Base-by-base conservation (phyloP, 2,888 invertebrate species). In the Rhopalosiphum nymphaeae region DNA sequence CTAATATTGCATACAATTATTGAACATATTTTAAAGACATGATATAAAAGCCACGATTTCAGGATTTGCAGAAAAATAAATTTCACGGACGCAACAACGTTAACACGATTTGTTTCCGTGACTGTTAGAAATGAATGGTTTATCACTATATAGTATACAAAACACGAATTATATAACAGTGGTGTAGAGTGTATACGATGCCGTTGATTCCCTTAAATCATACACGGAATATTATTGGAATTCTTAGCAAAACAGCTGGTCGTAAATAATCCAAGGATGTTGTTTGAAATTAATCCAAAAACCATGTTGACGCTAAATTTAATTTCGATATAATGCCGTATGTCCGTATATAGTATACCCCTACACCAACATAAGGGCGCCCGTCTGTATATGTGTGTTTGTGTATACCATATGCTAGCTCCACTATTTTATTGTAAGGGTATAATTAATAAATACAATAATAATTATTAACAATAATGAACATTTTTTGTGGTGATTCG, bases 231-330 rank as follows among this genome's bases (percentile, higher is more conserved):
- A 46, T n/a, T 29, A 61, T 67, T n/a, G 46, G 61, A 67, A 67
- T 90, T 67, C 46, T 36, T 44, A n/a, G n/a, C n/a, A 44, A 46
- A 46, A 90, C 61, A 61, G 7, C 46, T 25, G 90, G 46, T 90
- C 49, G 26, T n/a, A n/a, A 44, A 49, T 67, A 90, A 90, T 67
- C 90, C n/a, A 46, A 49, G 1, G 61, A 90, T 36, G n/a, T 46
- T n/a, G 90, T 36, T n/a, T 11, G 67, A 67, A 90, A 67, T 67
- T 67, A 67, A 90, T 90, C 46, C 49, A 67, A 90, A 36, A 90
- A 67, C 46, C 90, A 16, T n/a, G 90, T 67, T 44, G 90, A 90
- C 67, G 11, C 29, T 67, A 25, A 90, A 67, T 36, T 78, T 26
- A 49, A 49, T 90, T 49, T 67, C 46, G 25, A 49, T 67, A 49